Percentiles rank a stretch among this genome's conserved stretches.
Conservation (phyloP, 2,888 invertebrate genomes). For the Gryllus longicercus region DNA sequence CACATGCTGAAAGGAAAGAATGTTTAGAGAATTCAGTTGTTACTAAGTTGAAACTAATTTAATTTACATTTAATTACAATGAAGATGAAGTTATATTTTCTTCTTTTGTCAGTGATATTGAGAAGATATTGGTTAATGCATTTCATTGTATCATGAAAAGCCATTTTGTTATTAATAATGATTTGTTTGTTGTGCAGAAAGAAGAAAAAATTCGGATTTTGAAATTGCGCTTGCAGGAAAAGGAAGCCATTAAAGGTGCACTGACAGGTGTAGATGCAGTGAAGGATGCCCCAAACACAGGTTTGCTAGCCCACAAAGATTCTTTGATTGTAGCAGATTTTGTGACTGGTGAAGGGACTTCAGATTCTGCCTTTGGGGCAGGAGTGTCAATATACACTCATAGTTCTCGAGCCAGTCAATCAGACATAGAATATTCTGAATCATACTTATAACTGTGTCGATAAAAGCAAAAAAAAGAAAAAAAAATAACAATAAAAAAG, state of each 20-base stretch:
- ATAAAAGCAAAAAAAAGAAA: too few species aligned
- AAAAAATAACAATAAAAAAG: too few species aligned
- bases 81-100: too few species aligned
- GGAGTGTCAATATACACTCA: constrained; percentile 70
- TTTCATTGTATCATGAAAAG: background rate
- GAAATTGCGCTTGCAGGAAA: constrained; percentile 75
- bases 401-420: constrained; percentile 78
- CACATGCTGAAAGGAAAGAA: too few species aligned
- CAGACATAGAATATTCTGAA: constrained; percentile 84
- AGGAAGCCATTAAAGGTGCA: constrained; percentile 54
- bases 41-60: too few species aligned
- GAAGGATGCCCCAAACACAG: constrained; percentile 42
- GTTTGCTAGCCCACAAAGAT: constrained; percentile 68
- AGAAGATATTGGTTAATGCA: too few species aligned
- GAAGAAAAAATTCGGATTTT: constrained; percentile 82
- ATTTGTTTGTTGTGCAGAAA: constrained; percentile 58
- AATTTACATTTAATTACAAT: too few species aligned
- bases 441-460: constrained; percentile 68
- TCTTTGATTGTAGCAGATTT: constrained; percentile 70
- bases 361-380: constrained; percentile 71
- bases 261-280: constrained; percentile 32
- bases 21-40: too few species aligned
- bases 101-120: too few species aligned
- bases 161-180: background rate
- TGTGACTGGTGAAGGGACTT: constrained; percentile 72